phyloP scores from a whole-genome alignment of 2,797 vertebrate species.

The Apodemus agrarius region DNA sequence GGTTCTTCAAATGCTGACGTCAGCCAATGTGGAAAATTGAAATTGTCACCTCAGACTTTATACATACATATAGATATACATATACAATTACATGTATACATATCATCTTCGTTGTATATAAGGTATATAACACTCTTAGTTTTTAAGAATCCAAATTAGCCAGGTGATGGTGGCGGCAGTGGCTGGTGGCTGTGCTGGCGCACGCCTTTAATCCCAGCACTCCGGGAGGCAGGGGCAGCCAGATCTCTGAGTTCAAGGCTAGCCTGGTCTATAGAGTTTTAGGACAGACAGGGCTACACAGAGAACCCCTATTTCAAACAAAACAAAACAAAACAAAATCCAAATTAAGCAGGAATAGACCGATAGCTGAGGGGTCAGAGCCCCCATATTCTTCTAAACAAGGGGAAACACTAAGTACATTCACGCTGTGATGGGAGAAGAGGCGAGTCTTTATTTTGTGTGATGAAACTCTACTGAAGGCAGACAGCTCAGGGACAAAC shows the following conservation, averaged over 20 bases:
- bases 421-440: neutral
- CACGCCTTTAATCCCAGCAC: neutral
- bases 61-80: neutral
- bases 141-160: slow-evolving; percentile 19
- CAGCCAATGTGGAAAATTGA: neutral
- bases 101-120: neutral
- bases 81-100: neutral
- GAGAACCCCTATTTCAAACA: neutral
- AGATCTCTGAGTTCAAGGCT: neutral
- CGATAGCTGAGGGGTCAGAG: neutral
- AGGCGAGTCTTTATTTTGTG: neutral
- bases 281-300: neutral
- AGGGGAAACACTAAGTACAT: neutral
- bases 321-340: neutral
- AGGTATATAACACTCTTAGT: neutral
- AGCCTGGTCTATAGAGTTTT: neutral
- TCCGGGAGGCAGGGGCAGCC: neutral
- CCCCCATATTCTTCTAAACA: neutral
- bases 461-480: neutral
- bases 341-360: neutral
- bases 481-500: neutral
- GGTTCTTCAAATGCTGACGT: neutral
- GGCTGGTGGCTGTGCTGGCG: neutral
- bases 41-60: neutral
- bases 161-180: neutral